Evolutionary conservation across 2,113 vertebrate genomes (phyloP).

Genomic region (Helogale parvula): DNA sequence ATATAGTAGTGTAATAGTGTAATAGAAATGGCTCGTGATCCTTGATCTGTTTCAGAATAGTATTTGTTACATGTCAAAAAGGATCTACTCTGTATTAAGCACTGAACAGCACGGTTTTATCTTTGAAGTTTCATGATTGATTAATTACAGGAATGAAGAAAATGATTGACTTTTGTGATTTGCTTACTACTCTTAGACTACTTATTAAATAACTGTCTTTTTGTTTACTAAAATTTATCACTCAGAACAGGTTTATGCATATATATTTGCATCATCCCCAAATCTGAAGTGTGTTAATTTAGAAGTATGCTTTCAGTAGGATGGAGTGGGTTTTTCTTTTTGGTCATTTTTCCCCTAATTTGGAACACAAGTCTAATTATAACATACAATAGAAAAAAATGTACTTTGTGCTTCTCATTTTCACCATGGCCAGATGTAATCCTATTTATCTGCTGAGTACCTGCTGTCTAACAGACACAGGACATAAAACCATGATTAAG

Average conservation of each 20-base stretch:
- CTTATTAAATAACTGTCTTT: neutral
- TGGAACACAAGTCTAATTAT: conserved; percentile 3
- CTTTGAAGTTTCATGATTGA: neutral
- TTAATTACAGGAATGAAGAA: conserved; percentile 10
- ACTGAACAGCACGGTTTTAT: neutral
- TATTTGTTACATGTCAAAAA: conserved; percentile 38
- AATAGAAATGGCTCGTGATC: neutral
- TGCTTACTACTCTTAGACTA: conserved; percentile 22
- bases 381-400: neutral
- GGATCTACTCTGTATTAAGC: neutral
- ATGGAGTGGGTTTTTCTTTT: neutral
- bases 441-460: neutral
- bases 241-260: neutral
- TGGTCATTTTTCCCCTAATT: neutral
- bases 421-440: conserved; percentile 13
- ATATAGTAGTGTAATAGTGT: neutral
- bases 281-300: neutral
- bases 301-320: conserved; percentile 32
- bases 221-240: conserved; percentile 42
- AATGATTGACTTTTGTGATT: conserved; percentile 43
- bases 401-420: neutral
- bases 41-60: neutral
- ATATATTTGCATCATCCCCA: neutral
- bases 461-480: neutral
- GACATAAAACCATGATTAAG: neutral